phyloP scores from a whole-genome alignment of 2,888 invertebrate genomes.

The Heteromurus nitidus region DNA sequence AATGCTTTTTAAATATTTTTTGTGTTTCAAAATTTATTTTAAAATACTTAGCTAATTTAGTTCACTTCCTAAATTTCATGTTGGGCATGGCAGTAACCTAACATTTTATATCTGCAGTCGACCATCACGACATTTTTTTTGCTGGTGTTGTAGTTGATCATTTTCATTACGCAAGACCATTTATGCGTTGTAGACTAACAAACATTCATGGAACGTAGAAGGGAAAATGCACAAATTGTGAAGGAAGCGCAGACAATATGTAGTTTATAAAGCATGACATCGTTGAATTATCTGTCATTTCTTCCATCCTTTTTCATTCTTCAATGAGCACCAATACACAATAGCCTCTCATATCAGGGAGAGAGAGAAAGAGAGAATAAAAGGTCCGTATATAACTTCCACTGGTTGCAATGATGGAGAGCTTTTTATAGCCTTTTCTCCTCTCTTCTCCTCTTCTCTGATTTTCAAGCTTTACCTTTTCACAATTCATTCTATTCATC shows the following conservation, averaged over 20 bases:
- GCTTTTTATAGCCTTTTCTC: constrained; percentile 22
- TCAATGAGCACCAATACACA: constrained; percentile 30
- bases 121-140: too few species aligned
- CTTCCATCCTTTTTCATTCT: constrained; percentile 30
- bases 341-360: constrained; percentile 25
- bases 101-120: too few species aligned
- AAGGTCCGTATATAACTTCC: constrained; percentile 32
- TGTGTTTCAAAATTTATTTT: too few species aligned
- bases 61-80: too few species aligned
- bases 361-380: too few species aligned
- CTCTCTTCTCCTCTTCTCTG: constrained; percentile 21
- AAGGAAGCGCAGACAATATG: not conserved
- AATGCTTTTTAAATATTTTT: too few species aligned
- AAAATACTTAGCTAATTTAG: too few species aligned
- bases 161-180: too few species aligned
- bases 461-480: constrained; percentile 20
- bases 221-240: not conserved
- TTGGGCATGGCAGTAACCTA: too few species aligned
- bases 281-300: constrained; percentile 29
- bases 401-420: constrained; percentile 13
- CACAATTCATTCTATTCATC: constrained; percentile 13
- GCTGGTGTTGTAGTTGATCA: too few species aligned
- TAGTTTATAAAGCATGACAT: not conserved
- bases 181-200: too few species aligned
- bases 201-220: too few species aligned